Conservation (phyloP, 92 coral and sea anemone species). For the Phenganax subtilis region DNA sequence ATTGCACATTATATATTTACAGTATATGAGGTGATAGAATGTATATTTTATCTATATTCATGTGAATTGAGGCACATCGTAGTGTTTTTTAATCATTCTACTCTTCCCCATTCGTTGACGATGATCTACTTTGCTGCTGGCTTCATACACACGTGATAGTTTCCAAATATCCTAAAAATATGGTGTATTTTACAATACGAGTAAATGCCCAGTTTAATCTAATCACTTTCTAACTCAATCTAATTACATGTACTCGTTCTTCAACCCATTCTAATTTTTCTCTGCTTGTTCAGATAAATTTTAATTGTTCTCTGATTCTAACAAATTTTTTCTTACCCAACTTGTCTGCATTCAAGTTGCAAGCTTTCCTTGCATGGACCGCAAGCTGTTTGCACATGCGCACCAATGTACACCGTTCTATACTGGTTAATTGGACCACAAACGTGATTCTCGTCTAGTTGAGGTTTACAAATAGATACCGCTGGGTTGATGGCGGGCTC, state of each 20-base stretch:
- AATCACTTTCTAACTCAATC: no score
- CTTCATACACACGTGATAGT: conserved; percentile 84
- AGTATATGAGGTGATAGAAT: no score
- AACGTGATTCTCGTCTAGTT: conserved; percentile 86
- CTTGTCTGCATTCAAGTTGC: conserved; percentile 86
- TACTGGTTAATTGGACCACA: conserved; percentile 98
- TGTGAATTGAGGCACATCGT: no score
- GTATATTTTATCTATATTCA: no score
- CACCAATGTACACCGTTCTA: conserved; percentile 94
- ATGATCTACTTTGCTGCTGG: conserved; percentile 66
- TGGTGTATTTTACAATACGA: not conserved
- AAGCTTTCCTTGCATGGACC: conserved; percentile 94
- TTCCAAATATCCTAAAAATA: conserved; percentile 80
- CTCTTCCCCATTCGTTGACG: not conserved
- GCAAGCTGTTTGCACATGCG: conserved; percentile 95
- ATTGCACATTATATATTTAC: no score
- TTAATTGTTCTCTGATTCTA: not conserved
- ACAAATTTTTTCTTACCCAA: conserved; percentile 68
- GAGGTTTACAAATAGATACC: conserved; percentile 95
- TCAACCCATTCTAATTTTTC: no score
- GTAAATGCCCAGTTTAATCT: not conserved
- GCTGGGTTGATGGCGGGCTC: conserved; percentile 98
- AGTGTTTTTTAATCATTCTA: not conserved
- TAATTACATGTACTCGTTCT: no score
- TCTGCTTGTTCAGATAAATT: no score